Conservation (phyloP, 2,113 vertebrate genomes). For the Leptocoma aspasia region DNA sequence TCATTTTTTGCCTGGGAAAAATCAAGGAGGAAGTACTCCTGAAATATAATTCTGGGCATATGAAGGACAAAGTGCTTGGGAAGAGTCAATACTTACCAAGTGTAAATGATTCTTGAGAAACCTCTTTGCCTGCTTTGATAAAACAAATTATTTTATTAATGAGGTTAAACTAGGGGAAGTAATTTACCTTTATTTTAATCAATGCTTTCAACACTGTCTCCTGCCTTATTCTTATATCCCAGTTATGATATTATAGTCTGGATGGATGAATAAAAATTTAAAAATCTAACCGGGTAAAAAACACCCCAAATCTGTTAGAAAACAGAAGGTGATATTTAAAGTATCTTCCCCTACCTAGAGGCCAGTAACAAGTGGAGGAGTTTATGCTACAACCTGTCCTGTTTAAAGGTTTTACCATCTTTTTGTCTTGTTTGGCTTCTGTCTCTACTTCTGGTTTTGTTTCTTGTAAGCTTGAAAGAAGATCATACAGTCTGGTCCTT, state of each 20-base stretch:
- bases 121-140: not conserved
- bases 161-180: not conserved
- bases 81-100: not conserved
- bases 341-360: not conserved
- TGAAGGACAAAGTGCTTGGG: not conserved
- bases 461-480: not conserved
- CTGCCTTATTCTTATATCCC: not conserved
- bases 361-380: not conserved
- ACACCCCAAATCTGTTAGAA: not conserved
- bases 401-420: not conserved
- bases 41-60: not conserved
- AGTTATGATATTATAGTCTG: not conserved
- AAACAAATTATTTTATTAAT: not conserved
- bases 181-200: not conserved
- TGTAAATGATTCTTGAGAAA: not conserved
- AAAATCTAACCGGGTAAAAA: not conserved
- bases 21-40: not conserved
- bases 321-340: not conserved
- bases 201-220: not conserved
- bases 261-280: not conserved
- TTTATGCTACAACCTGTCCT: not conserved
- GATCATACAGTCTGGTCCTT: not conserved
- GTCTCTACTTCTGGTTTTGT: not conserved
- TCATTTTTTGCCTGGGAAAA: not conserved
- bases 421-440: not conserved